Conservation (phyloP, 2,888 invertebrate species). For the Nezara viridula region DNA sequence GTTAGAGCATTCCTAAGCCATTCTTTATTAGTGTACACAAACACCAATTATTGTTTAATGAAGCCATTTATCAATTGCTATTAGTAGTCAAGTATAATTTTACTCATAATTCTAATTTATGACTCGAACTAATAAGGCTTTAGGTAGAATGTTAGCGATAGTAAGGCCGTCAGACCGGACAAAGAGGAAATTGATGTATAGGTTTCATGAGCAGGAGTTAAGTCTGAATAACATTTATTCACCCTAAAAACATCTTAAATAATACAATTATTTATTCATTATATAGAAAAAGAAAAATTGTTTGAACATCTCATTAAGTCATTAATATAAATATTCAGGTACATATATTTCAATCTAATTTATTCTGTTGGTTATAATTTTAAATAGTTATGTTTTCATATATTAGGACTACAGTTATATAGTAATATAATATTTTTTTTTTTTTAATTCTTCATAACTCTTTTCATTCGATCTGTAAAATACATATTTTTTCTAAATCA, state of each 20-base stretch:
- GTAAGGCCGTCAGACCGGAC: background rate
- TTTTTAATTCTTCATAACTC: too few species aligned
- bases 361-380: background rate
- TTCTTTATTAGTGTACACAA: conserved; percentile 9
- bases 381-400: too few species aligned
- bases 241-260: background rate
- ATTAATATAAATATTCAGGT: too few species aligned
- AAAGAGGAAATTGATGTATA: background rate
- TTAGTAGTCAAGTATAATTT: background rate
- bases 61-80: conserved; percentile 15
- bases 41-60: conserved; percentile 35
- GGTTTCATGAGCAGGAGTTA: background rate
- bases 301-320: too few species aligned
- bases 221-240: background rate
- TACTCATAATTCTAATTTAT: conserved; percentile 16
- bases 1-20: background rate
- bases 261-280: background rate
- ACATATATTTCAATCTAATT: background rate
- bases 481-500: too few species aligned
- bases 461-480: too few species aligned
- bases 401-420: too few species aligned
- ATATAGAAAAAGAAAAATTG: background rate
- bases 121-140: background rate
- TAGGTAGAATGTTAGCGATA: background rate
- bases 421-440: too few species aligned